These are phyloP conservation scores for Drosophila helvetica DNA, from an alignment of 2,888 invertebrate genomes.

Conservation along the genomic window DNA sequence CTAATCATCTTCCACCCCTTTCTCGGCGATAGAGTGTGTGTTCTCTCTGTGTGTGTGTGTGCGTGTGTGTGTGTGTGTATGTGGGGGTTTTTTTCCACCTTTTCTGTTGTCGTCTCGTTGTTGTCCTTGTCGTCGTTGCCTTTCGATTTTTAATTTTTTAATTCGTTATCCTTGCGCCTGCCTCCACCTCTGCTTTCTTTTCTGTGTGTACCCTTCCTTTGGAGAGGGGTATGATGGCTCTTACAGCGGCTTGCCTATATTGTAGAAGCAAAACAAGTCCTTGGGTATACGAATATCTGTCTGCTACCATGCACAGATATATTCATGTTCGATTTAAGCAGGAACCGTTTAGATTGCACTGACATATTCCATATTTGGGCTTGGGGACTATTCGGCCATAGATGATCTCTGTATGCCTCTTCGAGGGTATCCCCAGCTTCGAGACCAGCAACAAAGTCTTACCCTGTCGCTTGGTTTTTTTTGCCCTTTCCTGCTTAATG, in stretches of 20 bases:
- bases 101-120: constrained; percentile 51
- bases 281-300: too few relatives aligned
- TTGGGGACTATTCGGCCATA: too few relatives aligned
- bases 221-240: too few relatives aligned
- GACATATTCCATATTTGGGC: too few relatives aligned
- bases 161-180: constrained; percentile 80
- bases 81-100: constrained; percentile 56
- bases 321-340: too few relatives aligned
- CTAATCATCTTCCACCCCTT: constrained; percentile 79
- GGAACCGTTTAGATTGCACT: too few relatives aligned
- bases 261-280: too few relatives aligned
- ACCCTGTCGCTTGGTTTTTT: constrained; percentile 32
- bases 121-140: constrained; percentile 59
- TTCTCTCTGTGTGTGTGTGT: neutral
- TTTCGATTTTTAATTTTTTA: constrained; percentile 81
- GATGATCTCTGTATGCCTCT: too few relatives aligned
- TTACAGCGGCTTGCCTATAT: too few relatives aligned
- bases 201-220: too few relatives aligned
- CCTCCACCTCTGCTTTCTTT: too few relatives aligned
- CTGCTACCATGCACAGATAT: too few relatives aligned
- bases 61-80: constrained; percentile 8
- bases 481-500: constrained; percentile 4
- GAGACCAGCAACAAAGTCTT: constrained; percentile 36
- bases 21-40: constrained; percentile 12
- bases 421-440: neutral